Percentiles rank a stretch among this genome's conserved stretches.
Conservation (phyloP, 2,888 invertebrate species). For the Helleia helle region DNA sequence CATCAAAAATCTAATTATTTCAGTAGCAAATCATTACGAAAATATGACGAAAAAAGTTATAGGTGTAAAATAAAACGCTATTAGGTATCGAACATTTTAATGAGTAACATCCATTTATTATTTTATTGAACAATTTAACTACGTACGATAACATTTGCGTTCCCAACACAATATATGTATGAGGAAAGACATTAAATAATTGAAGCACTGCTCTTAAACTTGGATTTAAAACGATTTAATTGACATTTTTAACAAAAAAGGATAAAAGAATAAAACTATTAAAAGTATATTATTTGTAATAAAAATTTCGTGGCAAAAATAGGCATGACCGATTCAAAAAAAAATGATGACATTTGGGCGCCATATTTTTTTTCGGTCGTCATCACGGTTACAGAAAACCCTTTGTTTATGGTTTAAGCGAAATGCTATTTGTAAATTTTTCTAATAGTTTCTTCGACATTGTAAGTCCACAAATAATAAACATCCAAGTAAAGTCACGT, state of each 20-base stretch:
- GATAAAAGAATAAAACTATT: constrained; percentile 8
- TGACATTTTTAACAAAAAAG: neutral
- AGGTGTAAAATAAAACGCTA: too few relatives aligned
- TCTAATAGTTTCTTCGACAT: neutral
- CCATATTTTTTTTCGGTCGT: too few relatives aligned
- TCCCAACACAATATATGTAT: constrained; percentile 23
- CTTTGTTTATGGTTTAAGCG: too few relatives aligned
- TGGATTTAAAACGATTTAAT: constrained; percentile 1
- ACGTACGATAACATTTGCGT: constrained; percentile 34
- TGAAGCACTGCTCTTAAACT: constrained; percentile 25
- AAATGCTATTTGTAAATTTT: neutral
- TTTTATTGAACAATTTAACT: constrained; percentile 55
- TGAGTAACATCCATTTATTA: constrained; percentile 65
- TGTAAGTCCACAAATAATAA: constrained; percentile 12
- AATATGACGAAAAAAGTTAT: too few relatives aligned
- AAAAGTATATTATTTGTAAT: too few relatives aligned
- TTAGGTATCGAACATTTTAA: constrained; percentile 58
- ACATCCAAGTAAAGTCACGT: neutral
- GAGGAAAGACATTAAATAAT: constrained; percentile 27
- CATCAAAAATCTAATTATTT: too few relatives aligned
- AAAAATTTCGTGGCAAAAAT: too few relatives aligned
- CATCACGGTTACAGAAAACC: too few relatives aligned
- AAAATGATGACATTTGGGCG: too few relatives aligned
- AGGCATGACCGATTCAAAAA: too few relatives aligned
- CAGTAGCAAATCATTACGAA: too few relatives aligned